Evolutionary conservation across 2,888 invertebrate species (phyloP), one percentile per base, ranked within the genome.

Genomic region (Apoda limacodes): DNA sequence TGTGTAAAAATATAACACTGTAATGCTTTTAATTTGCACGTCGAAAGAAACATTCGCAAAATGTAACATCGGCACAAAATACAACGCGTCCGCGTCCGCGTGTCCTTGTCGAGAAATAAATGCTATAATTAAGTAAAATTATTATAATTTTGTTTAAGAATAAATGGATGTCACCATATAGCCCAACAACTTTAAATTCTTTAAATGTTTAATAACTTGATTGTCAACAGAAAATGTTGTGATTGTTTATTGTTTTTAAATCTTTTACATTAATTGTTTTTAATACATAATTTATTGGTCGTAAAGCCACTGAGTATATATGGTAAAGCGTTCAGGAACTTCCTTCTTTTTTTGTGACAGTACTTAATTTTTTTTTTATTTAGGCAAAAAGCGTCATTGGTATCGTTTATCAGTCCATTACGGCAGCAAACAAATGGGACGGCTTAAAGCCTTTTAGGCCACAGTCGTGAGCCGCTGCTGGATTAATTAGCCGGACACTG

Each of bases 91-190:
- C 58, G 63, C 64, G 58, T 45, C 52, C 48, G 52, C 46, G 46
- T 55, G 64, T 46, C 72, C 71, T 72, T 66, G 65, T 47, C 42
- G 48, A 48, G 42, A 48, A 70, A 74, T 76, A 71, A 76, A 76
- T 70, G 71, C 64, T 48, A 72, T 71, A 75, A 80, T 78, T 80
- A 78, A 68, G 59, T 70, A 64, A 71, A 80, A 72, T 78, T 78
- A 76, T 74, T 70, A 67, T 71, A 72, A 74, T 74, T 68, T 68
- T 67, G 63, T 58, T 63, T 60, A 62, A 58, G 65, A 63, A 68
- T 66, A 66, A 71, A 68, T 65, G 63, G 65, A 70, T 67, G 68
- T 69, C 66, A 67, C 64, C 60, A 64, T 66, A 60, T 56, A 61
- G 60, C 58, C 55, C 59, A 64, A 60, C 61, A 50, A 51, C 52